Base-by-base conservation (phyloP, 1,140 invertebrate species). In the Pseudoatta argentina region DNA sequence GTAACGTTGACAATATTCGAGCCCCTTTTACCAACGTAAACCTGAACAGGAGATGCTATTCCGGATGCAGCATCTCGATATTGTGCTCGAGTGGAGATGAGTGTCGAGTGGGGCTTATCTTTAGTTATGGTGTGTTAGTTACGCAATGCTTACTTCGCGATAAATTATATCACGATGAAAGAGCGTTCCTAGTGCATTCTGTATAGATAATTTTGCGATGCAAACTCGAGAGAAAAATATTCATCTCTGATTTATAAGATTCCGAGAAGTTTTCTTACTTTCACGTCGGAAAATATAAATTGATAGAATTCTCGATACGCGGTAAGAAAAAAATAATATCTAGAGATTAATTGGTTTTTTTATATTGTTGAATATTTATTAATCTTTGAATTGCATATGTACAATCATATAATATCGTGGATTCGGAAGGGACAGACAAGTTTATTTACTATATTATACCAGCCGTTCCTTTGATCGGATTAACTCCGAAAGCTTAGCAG, bases 1-100 rank as follows among this genome's bases (percentile, higher is more conserved):
- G 76, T 85, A 91, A 90, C 89, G 89, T 91, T 89, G 89, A 93
- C 92, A 93, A 88, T 92, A 91, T 91, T 91, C 81, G 63, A 89
- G 85, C 88, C 92, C 89, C 91, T 89, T 91, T 87, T 88, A 69
- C 63, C 69, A 87, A 91, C 85, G 88, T 88, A 93, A 93, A 92
- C 92, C 92, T 82, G 86, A 89, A 92, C 86, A 86, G 89, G 88
- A 91, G 78, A 91, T 61, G 85, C 67, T 87, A 81, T 91, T 89
- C 73, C 72, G 66, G 59, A 79, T 18, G 55, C 77, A 78, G 83
- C 75, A 72, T 87, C 59, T 61, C 83, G 89, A 92, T 92, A 89
- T 91, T 92, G 88, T 92, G 81, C 61, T 92, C 91, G 91, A 91
- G 91, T 91, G 87, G 85, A 78, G 69, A 89, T 83, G 79, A 89